These are phyloP conservation scores for Mesocricetus auratus DNA, from an alignment of 2,113 vertebrate genomes.

Conservation along the genomic window DNA sequence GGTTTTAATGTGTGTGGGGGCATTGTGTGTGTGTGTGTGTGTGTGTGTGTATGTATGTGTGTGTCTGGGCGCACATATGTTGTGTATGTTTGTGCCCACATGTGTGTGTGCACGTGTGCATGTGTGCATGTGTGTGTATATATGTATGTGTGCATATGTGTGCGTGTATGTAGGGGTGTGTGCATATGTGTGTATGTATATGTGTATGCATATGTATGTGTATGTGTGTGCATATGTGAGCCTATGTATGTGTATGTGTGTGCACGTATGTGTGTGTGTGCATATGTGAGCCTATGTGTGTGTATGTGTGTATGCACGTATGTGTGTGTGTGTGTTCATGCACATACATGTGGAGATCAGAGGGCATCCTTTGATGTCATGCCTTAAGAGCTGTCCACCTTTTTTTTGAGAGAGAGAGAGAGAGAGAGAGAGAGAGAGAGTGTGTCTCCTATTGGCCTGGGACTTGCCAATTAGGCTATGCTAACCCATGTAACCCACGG, in stretches of 20 bases:
- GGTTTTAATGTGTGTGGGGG: not conserved
- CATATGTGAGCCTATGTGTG: not conserved
- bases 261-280: not conserved
- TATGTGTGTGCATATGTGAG: too few species aligned
- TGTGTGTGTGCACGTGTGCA: not conserved
- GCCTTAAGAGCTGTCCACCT: not conserved
- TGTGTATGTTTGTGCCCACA: not conserved
- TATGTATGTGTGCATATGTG: too few species aligned
- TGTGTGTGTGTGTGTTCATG: not conserved
- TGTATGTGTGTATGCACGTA: not conserved
- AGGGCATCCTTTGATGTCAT: not conserved
- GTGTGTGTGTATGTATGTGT: not conserved
- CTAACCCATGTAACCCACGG: too few species aligned
- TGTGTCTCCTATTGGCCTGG: not conserved
- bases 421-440: too few species aligned
- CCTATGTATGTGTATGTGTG: not conserved
- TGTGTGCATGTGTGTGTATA: not conserved
- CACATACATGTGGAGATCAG: not conserved
- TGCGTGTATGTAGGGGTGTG: not conserved
- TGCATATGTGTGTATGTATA: not conserved
- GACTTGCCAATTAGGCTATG: too few species aligned
- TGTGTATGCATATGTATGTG: not conserved
- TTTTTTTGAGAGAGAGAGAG: not conserved
- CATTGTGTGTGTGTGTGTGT: not conserved
- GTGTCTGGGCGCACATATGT: not conserved